These are phyloP conservation scores for Exocentrus adspersus DNA, from an alignment of 2,888 invertebrate species.

Conservation along the genomic window DNA sequence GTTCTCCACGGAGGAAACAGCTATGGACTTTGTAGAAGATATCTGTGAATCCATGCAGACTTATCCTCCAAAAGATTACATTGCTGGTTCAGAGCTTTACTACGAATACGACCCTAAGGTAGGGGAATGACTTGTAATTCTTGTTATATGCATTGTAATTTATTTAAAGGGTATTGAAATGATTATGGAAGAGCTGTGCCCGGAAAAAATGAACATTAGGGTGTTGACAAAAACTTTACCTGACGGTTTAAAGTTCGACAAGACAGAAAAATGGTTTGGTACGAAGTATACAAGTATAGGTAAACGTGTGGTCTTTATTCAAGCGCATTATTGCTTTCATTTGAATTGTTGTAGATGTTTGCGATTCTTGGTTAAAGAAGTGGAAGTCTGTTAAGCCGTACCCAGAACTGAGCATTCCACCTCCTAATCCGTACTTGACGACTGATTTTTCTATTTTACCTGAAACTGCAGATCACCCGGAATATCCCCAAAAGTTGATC, in stretches of 20 bases:
- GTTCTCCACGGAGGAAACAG: slow-evolving; percentile 75
- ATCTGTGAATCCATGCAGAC: slow-evolving; percentile 82
- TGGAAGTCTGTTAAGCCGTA: slow-evolving; percentile 71
- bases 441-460: slow-evolving; percentile 73
- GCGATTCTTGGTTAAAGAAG: slow-evolving; percentile 69
- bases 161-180: slow-evolving; percentile 69
- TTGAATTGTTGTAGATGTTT: slow-evolving; percentile 68
- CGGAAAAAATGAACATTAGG: slow-evolving; percentile 77
- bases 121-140: slow-evolving; percentile 15
- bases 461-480: slow-evolving; percentile 57
- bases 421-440: slow-evolving; percentile 78
- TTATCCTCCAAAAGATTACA: slow-evolving; percentile 80
- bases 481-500: slow-evolving; percentile 70
- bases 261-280: slow-evolving; percentile 84
- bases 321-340: too few relatives aligned
- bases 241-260: slow-evolving; percentile 67
- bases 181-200: slow-evolving; percentile 70
- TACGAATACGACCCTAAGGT: slow-evolving; percentile 81
- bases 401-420: slow-evolving; percentile 73
- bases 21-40: slow-evolving; percentile 81
- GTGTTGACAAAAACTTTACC: slow-evolving; percentile 72
- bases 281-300: slow-evolving; percentile 77
- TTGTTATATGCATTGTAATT: neutral
- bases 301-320: slow-evolving; percentile 46
- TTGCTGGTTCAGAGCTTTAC: slow-evolving; percentile 79